Evolutionary conservation across 2,797 vertebrate genomes (phyloP), one percentile per base, ranked within the genome.

Genomic region (Chloroceryle amazona): DNA sequence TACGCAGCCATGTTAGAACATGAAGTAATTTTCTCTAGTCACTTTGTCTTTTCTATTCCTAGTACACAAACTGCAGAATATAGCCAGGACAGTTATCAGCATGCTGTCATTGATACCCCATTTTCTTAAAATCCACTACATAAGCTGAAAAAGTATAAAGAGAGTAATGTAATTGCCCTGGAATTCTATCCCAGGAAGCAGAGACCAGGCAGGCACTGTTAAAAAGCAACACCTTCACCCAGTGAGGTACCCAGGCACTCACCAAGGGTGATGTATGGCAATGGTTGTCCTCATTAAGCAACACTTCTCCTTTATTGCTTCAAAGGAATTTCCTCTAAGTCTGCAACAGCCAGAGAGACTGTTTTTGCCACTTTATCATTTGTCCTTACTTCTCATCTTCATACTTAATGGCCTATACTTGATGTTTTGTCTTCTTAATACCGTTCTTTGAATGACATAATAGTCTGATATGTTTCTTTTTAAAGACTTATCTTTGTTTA

Each of bases 211-310:
- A 73, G 28, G 13, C 7, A 37, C 4, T 37, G 26, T 20, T 52
- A 49, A 85, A 90, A 93, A 76, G 5, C 19, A 86, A 6, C 9
- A 22, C 21, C 11, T 90, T 54, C 20, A 72, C 10, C 6, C 41
- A 13, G 2, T 10, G 44, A 44, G 17, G 10, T 19, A 19, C 47
- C 41, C 2, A 49, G 22, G 26, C 6, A 33, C 9, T 33, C 13
- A 25, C 1, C 0, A 1, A 68, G 16, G 11, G 17, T 16, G 1
- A 28, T 26, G 11, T 16, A 18, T 31, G 10, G 10, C 29, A 88
- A 21, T 9, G 16, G 20, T 10, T 16, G 60, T 31, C 18, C 33
- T 68, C 21, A 42, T 6, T 62, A 47, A 87, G 80, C 7, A 74
- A 60, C 8, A 25, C 81, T 67, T 73, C 14, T 73, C 9, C 11